These are phyloP conservation scores for Dynastes tityus DNA, from an alignment of 2,888 invertebrate species.

Conservation along the genomic window DNA sequence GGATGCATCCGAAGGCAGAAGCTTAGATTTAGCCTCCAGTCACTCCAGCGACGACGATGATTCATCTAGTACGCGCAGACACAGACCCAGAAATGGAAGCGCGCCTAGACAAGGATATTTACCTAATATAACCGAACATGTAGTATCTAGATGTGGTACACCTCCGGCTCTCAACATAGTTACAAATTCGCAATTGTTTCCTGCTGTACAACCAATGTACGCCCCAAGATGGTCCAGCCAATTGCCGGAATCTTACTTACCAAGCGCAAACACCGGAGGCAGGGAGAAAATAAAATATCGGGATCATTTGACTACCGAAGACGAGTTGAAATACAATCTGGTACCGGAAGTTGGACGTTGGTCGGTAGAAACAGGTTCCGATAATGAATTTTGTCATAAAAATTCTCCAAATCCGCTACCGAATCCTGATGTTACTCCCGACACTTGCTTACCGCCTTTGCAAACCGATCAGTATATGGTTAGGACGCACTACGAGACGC, in stretches of 20 bases:
- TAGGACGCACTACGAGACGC: conserved; percentile 66
- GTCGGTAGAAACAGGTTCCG: conserved; percentile 87
- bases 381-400: conserved; percentile 79
- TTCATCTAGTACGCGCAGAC: conserved; percentile 65
- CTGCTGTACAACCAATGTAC: conserved; percentile 77
- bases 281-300: conserved; percentile 33
- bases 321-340: conserved; percentile 44
- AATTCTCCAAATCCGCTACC: conserved; percentile 81
- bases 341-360: conserved; percentile 76
- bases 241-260: conserved; percentile 77
- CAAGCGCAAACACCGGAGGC: conserved; percentile 70
- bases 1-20: conserved; percentile 84
- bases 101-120: conserved; percentile 73
- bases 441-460: conserved; percentile 73
- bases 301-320: conserved; percentile 24
- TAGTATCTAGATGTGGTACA: conserved; percentile 71
- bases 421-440: conserved; percentile 84
- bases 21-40: conserved; percentile 93
- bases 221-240: conserved; percentile 80
- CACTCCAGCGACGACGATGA: conserved; percentile 95
- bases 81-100: conserved; percentile 65
- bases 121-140: conserved; percentile 76
- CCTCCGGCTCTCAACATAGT: conserved; percentile 77
- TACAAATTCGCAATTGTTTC: conserved; percentile 80
- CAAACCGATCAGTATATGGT: conserved; percentile 72